Conservation (phyloP, 1,140 invertebrate genomes). For the Nasonia giraulti region DNA sequence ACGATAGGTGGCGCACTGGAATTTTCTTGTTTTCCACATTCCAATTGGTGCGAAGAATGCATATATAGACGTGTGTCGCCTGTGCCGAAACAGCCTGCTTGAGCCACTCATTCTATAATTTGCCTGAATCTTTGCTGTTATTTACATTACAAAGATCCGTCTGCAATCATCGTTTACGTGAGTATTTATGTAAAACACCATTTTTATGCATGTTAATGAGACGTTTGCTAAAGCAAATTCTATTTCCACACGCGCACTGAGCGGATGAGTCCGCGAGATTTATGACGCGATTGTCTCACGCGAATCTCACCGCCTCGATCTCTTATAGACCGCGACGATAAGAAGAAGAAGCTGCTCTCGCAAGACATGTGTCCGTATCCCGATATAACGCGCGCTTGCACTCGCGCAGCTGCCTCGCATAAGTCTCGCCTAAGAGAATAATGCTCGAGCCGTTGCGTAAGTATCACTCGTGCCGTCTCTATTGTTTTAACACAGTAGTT, state of each 20-base stretch:
- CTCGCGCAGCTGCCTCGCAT: conserved; percentile 68
- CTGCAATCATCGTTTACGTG: too few species aligned
- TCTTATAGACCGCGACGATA: conserved; percentile 51
- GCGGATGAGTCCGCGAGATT: conserved; percentile 40
- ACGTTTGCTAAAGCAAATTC: conserved; percentile 51
- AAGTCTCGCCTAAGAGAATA: conserved; percentile 69
- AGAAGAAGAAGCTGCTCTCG: conserved; percentile 49
- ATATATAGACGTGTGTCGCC: too few species aligned
- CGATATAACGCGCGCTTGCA: conserved; percentile 57
- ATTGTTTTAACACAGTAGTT: neutral
- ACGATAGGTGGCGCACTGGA: too few species aligned
- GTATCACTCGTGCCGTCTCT: neutral
- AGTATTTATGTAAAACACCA: too few species aligned
- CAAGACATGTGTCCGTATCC: conserved; percentile 36
- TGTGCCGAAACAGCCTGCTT: too few species aligned
- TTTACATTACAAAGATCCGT: too few species aligned
- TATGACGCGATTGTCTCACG: conserved; percentile 31
- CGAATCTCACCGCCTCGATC: conserved; percentile 1
- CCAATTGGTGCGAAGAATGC: too few species aligned
- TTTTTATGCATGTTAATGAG: neutral
- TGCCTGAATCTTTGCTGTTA: too few species aligned
- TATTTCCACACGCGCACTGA: conserved; percentile 47
- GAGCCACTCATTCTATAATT: too few species aligned
- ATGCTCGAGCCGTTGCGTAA: conserved; percentile 63
- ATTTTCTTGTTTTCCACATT: too few species aligned